These are phyloP conservation scores for Embiotoca jacksoni DNA, from an alignment of 2,113 vertebrate species.

Conservation along the genomic window DNA sequence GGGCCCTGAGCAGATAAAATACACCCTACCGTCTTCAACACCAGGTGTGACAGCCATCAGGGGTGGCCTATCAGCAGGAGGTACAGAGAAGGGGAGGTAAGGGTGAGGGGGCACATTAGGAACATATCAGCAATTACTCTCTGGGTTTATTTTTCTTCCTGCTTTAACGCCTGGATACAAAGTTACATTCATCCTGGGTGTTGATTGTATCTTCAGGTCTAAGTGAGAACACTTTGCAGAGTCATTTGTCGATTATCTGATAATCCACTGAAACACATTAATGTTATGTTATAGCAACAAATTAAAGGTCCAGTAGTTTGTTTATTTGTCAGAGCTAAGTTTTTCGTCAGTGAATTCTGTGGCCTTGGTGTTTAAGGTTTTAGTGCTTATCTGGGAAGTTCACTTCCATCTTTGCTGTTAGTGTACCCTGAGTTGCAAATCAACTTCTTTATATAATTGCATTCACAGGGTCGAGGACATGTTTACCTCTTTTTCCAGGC, in stretches of 20 bases:
- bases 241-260: constrained; percentile 76
- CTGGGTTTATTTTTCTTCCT: constrained; percentile 83
- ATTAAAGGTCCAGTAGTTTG: constrained; percentile 41
- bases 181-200: constrained; percentile 75
- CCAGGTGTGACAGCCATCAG: constrained; percentile 86
- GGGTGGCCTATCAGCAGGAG: constrained; percentile 86
- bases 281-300: constrained; percentile 28
- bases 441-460: constrained; percentile 80
- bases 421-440: constrained; percentile 68
- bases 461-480: constrained; percentile 80
- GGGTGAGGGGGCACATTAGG: constrained; percentile 84
- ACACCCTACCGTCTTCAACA: constrained; percentile 85
- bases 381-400: constrained; percentile 59
- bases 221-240: constrained; percentile 67
- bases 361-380: constrained; percentile 47
- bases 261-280: constrained; percentile 53
- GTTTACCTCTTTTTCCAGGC: constrained; percentile 82
- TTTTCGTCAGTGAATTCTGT: constrained; percentile 26
- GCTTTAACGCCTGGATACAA: constrained; percentile 79
- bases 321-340: constrained; percentile 53
- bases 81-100: constrained; percentile 70
- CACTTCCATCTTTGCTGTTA: constrained; percentile 54
- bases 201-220: constrained; percentile 69
- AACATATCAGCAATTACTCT: constrained; percentile 87
- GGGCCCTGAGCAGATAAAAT: constrained; percentile 85